These are phyloP conservation scores for Morinoia aosen DNA, from an alignment of 2,888 invertebrate genomes.

Conservation along the genomic window DNA sequence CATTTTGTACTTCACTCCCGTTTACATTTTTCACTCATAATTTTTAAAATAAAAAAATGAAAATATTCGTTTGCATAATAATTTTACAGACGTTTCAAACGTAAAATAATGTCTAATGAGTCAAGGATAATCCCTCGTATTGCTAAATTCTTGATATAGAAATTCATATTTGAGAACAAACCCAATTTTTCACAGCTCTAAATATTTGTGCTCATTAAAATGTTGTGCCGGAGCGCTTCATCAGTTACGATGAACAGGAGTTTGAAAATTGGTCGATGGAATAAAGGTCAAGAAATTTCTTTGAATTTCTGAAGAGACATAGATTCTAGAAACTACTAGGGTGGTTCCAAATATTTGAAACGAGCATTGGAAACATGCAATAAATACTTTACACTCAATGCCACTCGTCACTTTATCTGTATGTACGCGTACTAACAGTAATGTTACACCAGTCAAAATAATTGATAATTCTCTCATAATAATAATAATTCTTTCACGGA, in stretches of 20 bases:
- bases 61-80: no score
- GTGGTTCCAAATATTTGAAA: background rate
- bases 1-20: no score
- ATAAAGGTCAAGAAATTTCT: background rate
- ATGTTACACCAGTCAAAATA: background rate
- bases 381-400: background rate
- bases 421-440: background rate
- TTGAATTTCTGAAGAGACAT: background rate
- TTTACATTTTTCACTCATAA: no score
- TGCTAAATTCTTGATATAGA: no score
- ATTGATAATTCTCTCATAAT: no score
- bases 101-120: no score
- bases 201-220: background rate
- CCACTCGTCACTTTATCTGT: background rate
- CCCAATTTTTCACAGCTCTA: background rate
- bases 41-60: no score
- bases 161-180: no score
- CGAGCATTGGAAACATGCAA: background rate
- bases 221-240: background rate
- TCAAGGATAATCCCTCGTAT: no score
- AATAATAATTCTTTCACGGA: background rate
- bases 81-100: no score
- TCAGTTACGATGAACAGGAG: background rate
- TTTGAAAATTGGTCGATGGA: background rate
- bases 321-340: background rate